Conservation (phyloP, 2,797 vertebrate species). For the Cichlasoma orientale region DNA sequence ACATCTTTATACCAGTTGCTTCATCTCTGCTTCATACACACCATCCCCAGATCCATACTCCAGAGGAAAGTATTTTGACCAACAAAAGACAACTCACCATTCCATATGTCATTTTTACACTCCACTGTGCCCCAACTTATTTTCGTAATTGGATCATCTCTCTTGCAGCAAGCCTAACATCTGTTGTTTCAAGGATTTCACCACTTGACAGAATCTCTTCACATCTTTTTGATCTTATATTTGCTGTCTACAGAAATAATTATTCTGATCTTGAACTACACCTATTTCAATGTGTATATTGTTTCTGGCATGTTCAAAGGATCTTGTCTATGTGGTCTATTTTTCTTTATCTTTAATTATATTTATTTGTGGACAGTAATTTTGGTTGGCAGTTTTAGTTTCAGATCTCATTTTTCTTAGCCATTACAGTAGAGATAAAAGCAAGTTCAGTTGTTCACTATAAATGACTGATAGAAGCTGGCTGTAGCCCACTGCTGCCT, state of each 20-base stretch:
- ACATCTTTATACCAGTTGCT: slow-evolving; percentile 18
- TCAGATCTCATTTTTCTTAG: not conserved
- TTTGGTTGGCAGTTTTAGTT: not conserved
- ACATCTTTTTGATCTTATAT: slow-evolving; percentile 25
- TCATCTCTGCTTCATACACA: slow-evolving; percentile 11
- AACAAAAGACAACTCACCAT: slow-evolving; percentile 4
- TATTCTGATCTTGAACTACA: not conserved
- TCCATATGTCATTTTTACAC: slow-evolving; percentile 48
- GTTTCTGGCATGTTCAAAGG: not conserved
- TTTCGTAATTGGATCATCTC: slow-evolving; percentile 46
- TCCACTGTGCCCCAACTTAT: slow-evolving; percentile 23
- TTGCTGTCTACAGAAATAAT: not conserved
- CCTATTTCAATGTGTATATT: not conserved
- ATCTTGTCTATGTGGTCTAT: not conserved
- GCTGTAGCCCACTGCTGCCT: not conserved
- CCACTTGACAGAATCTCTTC: not conserved
- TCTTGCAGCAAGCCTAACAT: slow-evolving; percentile 45
- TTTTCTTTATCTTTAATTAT: not conserved
- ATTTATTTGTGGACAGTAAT: not conserved
- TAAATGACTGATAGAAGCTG: not conserved
- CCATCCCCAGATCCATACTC: slow-evolving; percentile 7
- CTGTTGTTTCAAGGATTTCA: slow-evolving; percentile 42
- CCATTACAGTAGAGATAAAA: not conserved
- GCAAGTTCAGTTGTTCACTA: not conserved
- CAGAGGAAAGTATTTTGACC: slow-evolving; percentile 19